These are phyloP conservation scores for Gnathonemus echidnorhynchus DNA, from an alignment of 2,113 vertebrate species.

Conservation along the genomic window DNA sequence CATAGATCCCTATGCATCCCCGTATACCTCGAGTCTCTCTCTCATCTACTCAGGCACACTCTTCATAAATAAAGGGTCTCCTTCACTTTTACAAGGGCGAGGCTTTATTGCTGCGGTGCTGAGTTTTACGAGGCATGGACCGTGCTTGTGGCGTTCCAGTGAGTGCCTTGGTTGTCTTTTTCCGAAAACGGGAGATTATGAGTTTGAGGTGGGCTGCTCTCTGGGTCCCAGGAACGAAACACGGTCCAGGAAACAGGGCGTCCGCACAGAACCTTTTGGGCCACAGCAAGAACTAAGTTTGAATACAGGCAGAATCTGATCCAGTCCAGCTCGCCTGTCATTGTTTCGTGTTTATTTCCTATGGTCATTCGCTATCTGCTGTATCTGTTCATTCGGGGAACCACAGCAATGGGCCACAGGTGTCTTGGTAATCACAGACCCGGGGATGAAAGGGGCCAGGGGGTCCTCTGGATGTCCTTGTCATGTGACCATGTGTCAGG, in stretches of 20 bases:
- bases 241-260: not conserved
- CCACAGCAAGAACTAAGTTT: not conserved
- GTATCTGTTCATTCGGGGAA: not conserved
- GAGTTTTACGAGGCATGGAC: not conserved
- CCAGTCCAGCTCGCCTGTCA: not conserved
- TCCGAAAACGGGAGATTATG: not conserved
- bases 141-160: not conserved
- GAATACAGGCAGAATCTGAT: not conserved
- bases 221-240: not conserved
- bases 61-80: conserved; percentile 9
- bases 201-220: not conserved
- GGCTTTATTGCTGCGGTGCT: not conserved
- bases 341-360: not conserved
- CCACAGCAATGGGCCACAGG: not conserved
- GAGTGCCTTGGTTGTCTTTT: not conserved
- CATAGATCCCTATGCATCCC: not conserved
- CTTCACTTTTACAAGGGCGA: conserved; percentile 8
- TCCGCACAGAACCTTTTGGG: not conserved
- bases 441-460: not conserved
- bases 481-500: not conserved
- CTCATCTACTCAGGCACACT: not conserved
- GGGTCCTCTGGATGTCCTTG: not conserved
- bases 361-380: not conserved
- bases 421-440: not conserved
- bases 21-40: not conserved